Conservation (phyloP, 2,797 vertebrate genomes). For the Antrozous pallidus region DNA sequence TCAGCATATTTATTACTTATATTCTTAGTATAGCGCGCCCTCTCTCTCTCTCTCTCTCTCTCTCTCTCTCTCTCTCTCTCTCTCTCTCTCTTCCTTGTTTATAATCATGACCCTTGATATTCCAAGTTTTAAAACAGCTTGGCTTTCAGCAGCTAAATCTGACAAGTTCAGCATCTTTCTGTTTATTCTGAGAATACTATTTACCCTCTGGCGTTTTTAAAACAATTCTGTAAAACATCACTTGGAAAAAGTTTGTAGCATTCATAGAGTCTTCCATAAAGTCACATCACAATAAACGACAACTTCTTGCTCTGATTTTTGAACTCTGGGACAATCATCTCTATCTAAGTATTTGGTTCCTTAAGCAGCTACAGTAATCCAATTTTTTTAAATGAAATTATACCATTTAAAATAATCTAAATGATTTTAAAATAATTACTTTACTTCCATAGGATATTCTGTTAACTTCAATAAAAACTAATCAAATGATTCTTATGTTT, state of each 20-base stretch:
- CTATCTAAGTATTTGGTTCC: background rate
- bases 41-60: constrained; percentile 72
- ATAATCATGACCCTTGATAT: constrained; percentile 91
- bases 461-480: constrained; percentile 59
- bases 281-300: constrained; percentile 48
- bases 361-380: background rate
- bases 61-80: constrained; percentile 81
- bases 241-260: constrained; percentile 84
- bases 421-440: constrained; percentile 45
- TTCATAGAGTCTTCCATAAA: constrained; percentile 76
- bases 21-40: constrained; percentile 62
- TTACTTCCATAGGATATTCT: constrained; percentile 23
- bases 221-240: constrained; percentile 93
- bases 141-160: constrained; percentile 92
- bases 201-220: constrained; percentile 93
- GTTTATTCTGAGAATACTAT: constrained; percentile 94
- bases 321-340: constrained; percentile 30
- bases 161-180: constrained; percentile 94
- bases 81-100: constrained; percentile 86
- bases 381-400: background rate
- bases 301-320: constrained; percentile 64
- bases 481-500: constrained; percentile 60
- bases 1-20: constrained; percentile 78
- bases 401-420: constrained; percentile 10
- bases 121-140: constrained; percentile 92